A percentile compares a stretch with the other conserved stretches of the same genome.
Conservation (phyloP, 2,888 invertebrate species). For the Dryobotodes eremita region DNA sequence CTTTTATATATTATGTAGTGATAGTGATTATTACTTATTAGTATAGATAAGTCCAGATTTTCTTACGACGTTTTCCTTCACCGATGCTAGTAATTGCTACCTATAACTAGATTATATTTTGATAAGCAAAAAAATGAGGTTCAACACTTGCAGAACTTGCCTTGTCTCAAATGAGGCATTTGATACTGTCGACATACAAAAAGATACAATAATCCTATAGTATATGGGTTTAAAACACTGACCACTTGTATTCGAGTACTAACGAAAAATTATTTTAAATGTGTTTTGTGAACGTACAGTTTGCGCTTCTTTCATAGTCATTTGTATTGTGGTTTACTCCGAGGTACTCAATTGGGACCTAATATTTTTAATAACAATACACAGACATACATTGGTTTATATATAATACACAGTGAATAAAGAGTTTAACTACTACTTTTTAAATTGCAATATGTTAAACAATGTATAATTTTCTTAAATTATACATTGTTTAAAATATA, state of each 20-base stretch:
- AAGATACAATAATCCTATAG: background rate
- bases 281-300: background rate
- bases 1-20: no score
- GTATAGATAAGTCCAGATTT: no score
- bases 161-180: background rate
- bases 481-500: no score
- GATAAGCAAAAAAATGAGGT: no score
- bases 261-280: no score
- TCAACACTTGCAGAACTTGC: no score
- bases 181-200: background rate
- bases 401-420: background rate
- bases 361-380: background rate
- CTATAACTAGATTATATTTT: no score
- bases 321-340: background rate
- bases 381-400: background rate
- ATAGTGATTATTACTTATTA: no score
- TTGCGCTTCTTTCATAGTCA: background rate
- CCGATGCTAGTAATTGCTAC: no score
- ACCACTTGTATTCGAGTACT: background rate
- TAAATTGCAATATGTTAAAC: background rate
- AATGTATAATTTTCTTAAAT: background rate
- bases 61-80: no score
- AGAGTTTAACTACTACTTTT: background rate
- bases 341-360: constrained; percentile 28
- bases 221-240: background rate